These are phyloP conservation scores for Zingel zingel DNA, from an alignment of 2,113 vertebrate genomes.

Conservation along the genomic window DNA sequence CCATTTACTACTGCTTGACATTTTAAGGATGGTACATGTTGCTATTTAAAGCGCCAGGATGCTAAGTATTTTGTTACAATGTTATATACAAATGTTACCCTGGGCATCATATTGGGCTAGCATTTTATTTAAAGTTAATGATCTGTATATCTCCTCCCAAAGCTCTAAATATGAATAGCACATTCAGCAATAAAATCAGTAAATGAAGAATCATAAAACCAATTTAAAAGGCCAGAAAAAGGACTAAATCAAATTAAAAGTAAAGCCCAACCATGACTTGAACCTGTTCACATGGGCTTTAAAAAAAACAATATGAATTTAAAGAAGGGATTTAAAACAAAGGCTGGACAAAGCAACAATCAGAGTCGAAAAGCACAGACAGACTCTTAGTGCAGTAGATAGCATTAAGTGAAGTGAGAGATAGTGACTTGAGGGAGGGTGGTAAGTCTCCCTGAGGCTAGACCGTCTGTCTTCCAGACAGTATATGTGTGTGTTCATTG, in stretches of 20 bases:
- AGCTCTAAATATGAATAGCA: neutral
- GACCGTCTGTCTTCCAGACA: neutral
- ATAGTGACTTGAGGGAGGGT: neutral
- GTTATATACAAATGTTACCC: conserved; percentile 1
- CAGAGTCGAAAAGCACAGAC: neutral
- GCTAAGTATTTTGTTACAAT: neutral
- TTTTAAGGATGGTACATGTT: conserved; percentile 5
- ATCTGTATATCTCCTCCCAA: neutral
- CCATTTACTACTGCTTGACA: neutral
- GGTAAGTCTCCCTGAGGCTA: neutral
- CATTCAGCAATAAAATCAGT: neutral
- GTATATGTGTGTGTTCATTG: neutral
- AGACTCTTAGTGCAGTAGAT: neutral
- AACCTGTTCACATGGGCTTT: neutral
- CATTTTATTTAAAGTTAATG: neutral
- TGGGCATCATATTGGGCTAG: neutral
- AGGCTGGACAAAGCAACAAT: neutral
- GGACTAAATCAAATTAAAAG: neutral
- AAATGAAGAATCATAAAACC: neutral
- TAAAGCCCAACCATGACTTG: neutral
- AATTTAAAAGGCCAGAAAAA: neutral
- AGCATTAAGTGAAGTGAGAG: neutral
- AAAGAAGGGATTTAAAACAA: neutral
- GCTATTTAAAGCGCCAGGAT: neutral
- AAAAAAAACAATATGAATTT: too few species aligned